Evolutionary conservation across 2,797 vertebrate species (phyloP), one percentile per base, ranked within the genome.

Genomic region (Anniella stebbinsi): DNA sequence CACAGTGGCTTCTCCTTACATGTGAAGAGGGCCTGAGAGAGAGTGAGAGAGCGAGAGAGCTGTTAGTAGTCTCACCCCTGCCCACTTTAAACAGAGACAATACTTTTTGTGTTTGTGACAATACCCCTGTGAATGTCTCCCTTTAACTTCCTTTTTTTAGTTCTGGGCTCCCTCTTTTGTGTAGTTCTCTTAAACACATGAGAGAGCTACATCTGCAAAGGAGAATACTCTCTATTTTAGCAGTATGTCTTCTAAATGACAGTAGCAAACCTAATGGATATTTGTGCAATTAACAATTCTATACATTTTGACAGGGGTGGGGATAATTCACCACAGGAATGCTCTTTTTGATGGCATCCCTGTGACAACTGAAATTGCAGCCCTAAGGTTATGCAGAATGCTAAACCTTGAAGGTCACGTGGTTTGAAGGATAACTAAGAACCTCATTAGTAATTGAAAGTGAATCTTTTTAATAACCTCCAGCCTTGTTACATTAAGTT

Each of bases 381-480:
- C 33, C 28, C 38, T 45, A 80, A 60, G 6, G 21, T 78, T 54
- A 69, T 70, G 41, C 77, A 77, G 66, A 89, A 84, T 83, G 60
- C 72, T 66, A 45, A 63, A 38, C 23, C 7, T 54, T 41, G 23
- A 73, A 25, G 30, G 25, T 73, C 67, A 60, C 12, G 38, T 51
- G 67, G 30, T 51, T 51, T 72, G 75, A 60, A 72, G 63, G 18
- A 60, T 73, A 69, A 18, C 12, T 72, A 38, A 86, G 38, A 63
- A 75, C 9, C 30, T 73, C 81, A 13, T 81, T 90, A 69, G 38
- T 72, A 48, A 86, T 75, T 86, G 77, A 73, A 89, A 85, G 45
- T 21, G 60, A 82, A 75, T 75, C 7, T 38, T 75, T 82, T 38
- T 63, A 67, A 66, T 87, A 75, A 75, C 45, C 21, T 11, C 69